These are phyloP conservation scores for Tillus elongatus DNA, from an alignment of 2,888 invertebrate genomes.

Conservation along the genomic window DNA sequence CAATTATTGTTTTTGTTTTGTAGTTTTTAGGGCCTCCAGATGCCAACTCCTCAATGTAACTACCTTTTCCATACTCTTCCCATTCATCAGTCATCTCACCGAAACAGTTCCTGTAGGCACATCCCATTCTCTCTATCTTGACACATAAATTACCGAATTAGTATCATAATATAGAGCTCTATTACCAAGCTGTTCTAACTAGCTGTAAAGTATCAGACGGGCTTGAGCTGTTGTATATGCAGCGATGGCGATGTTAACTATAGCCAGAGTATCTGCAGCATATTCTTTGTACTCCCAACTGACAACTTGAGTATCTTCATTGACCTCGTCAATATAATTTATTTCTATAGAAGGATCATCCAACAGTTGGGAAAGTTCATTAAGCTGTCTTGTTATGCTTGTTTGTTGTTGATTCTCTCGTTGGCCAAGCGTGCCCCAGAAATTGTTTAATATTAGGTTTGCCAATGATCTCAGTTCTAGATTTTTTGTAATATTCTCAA, in stretches of 20 bases:
- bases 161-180: conserved; percentile 34
- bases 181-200: conserved; percentile 26
- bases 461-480: conserved; percentile 21
- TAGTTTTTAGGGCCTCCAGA: conserved; percentile 36
- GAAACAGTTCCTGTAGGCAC: conserved; percentile 28
- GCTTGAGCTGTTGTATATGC: conserved; percentile 27
- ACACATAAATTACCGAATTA: conserved; percentile 30
- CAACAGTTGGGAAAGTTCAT: conserved; percentile 17
- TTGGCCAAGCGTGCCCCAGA: conserved; percentile 28
- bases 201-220: conserved; percentile 29
- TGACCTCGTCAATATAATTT: conserved; percentile 15
- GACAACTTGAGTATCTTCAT: conserved; percentile 9
- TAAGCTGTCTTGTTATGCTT: conserved; percentile 15
- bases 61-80: conserved; percentile 25
- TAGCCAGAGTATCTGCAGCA: conserved; percentile 13
- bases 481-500: conserved; percentile 18
- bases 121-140: conserved; percentile 25
- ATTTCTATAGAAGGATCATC: conserved; percentile 18
- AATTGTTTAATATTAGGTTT: conserved; percentile 24
- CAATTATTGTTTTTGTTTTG: conserved; percentile 24
- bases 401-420: conserved; percentile 22
- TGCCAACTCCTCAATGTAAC: conserved; percentile 30
- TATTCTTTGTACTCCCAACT: conserved; percentile 16
- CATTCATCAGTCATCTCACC: conserved; percentile 37
- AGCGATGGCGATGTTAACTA: conserved; percentile 29